A percentile compares a stretch with the other conserved stretches of the same genome.
Conservation (phyloP, 2,888 invertebrate species). For the Scelioninae gen. 1 region DNA sequence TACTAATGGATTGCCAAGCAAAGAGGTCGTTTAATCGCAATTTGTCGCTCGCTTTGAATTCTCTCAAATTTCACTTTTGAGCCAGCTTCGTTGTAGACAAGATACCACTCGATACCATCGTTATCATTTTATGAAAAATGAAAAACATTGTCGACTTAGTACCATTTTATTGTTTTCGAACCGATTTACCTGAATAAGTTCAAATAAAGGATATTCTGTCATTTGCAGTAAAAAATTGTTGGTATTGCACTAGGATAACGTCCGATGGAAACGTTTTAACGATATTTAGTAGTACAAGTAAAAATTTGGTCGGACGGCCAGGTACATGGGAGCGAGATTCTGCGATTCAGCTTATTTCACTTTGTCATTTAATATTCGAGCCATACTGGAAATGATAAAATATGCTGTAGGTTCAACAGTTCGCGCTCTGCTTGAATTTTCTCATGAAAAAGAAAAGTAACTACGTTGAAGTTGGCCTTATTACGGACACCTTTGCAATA, state of each 20-base stretch:
- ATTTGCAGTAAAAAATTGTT: not conserved
- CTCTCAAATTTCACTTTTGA: slow-evolving; percentile 66
- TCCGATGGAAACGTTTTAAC: too few relatives aligned
- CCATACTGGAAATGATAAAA: slow-evolving; percentile 11
- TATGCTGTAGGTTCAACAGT: not conserved
- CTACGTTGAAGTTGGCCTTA: slow-evolving; percentile 48
- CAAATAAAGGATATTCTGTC: slow-evolving; percentile 10
- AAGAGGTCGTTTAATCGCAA: slow-evolving; percentile 78
- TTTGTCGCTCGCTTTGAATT: slow-evolving; percentile 76
- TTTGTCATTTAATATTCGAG: slow-evolving; percentile 13
- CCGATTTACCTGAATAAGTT: slow-evolving; percentile 21
- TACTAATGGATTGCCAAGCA: slow-evolving; percentile 80
- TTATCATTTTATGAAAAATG: slow-evolving; percentile 59
- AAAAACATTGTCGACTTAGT: slow-evolving; percentile 42
- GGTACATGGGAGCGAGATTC: not conserved
- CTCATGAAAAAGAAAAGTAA: slow-evolving; percentile 19
- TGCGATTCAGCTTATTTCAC: not conserved
- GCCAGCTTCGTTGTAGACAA: slow-evolving; percentile 25
- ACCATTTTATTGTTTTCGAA: slow-evolving; percentile 34
- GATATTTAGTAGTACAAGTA: slow-evolving; percentile 9
- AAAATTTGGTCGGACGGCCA: slow-evolving; percentile 5
- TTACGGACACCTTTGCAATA: slow-evolving; percentile 43
- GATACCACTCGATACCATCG: slow-evolving; percentile 55
- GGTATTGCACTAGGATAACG: too few relatives aligned
- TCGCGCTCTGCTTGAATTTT: slow-evolving; percentile 13